Evolutionary conservation across 2,888 invertebrate genomes (phyloP), one percentile per base, ranked within the genome.

Genomic region (Parnassius smintheus): DNA sequence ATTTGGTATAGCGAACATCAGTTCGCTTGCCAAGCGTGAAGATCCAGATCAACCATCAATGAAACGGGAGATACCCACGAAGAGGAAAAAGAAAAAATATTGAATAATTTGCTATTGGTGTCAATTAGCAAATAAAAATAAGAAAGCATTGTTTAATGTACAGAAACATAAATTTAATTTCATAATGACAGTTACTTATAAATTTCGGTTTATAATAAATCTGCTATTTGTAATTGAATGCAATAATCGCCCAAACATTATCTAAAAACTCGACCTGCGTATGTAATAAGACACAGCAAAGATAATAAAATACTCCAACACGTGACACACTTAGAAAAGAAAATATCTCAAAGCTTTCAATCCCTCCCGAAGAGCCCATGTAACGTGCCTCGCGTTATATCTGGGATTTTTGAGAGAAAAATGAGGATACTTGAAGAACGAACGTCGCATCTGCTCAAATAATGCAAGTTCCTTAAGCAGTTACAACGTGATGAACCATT

Each of bases 291-390:
- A 46, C 65, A 65, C 62, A 67, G 65, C 65, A 69, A 66, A 76
- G 76, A 81, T 86, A 85, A 86, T 87, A 88, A 86, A 88, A 86
- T 76, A 82, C 82, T 83, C 79, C 75, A 75, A 83, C 77, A 87
- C 86, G 90, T 88, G 90, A 84, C 82, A 78, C 70, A 75, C 69
- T 82, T 76, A 76, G 75, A 78, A 57, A 49, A 83, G 81, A 82
- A 81, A 81, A 83, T 82, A 80, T 79, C 78, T 76, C 71, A 72
- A 67, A 75, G 75, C 75, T 79, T 80, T 75, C 72, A 78, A 78
- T 75, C 73, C 74, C 75, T 69, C 67, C 66, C 53, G 61, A 63
- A 66, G 67, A 72, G 73, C 74, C 70, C 70, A 70, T 69, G 70
- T 72, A 68, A 69, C 70, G 70, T 59, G 62, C 61, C 45, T 49